Evolutionary conservation across 92 coral and sea anemone genomes (phyloP).

Genomic region (Heteractis magnifica): DNA sequence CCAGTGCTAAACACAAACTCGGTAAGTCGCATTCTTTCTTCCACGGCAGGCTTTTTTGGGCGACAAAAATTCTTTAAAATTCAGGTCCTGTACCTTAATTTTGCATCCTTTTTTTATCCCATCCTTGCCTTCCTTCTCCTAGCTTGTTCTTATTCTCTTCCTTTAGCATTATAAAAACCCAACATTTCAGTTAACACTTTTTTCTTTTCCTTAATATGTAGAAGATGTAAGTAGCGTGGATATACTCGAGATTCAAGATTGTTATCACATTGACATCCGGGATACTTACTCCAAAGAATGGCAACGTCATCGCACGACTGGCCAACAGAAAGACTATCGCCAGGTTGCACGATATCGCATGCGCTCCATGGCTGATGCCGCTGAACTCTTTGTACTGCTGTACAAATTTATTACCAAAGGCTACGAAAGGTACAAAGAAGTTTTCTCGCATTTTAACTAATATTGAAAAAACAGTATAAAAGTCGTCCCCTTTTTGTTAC

Average conservation of each 20-base stretch:
- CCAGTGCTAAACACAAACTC: constrained; percentile 73
- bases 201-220: constrained; percentile 10
- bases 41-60: neutral
- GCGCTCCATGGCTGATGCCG: constrained; percentile 92
- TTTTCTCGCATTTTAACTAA: neutral
- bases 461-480: neutral
- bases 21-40: constrained; percentile 38
- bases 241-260: constrained; percentile 70
- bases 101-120: neutral
- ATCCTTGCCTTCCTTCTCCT: neutral
- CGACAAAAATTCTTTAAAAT: neutral
- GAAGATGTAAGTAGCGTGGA: constrained; percentile 91
- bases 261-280: constrained; percentile 83
- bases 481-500: neutral
- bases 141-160: neutral
- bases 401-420: constrained; percentile 80
- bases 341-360: constrained; percentile 95
- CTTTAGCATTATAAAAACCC: no score
- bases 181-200: neutral
- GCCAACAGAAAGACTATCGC: constrained; percentile 58
- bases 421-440: constrained; percentile 39
- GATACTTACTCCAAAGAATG: constrained; percentile 78
- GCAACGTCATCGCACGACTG: constrained; percentile 72
- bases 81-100: neutral
- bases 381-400: constrained; percentile 92